A percentile compares a stretch with the other conserved stretches of the same genome.
Conservation (phyloP, 2,113 vertebrate genomes). For the Corydoras maculifer region DNA sequence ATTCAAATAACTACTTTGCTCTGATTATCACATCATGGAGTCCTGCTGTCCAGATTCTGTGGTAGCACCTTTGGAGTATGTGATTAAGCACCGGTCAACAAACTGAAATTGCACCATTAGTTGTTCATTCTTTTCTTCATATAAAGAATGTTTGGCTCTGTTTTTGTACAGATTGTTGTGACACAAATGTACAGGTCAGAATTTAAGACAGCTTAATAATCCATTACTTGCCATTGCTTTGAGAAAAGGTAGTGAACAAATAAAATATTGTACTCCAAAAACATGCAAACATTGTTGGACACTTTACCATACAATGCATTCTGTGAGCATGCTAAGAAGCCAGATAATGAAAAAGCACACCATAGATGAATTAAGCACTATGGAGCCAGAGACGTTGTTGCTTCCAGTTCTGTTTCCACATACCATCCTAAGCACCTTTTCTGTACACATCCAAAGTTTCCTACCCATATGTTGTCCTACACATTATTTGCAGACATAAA, state of each 20-base stretch:
- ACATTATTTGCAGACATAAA: constrained; percentile 50
- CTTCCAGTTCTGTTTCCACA: constrained; percentile 36
- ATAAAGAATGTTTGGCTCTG: constrained; percentile 47
- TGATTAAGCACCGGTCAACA: constrained; percentile 67
- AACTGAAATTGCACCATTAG: constrained; percentile 57
- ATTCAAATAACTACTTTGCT: constrained; percentile 55
- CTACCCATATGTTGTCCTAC: constrained; percentile 35
- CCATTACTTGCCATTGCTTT: constrained; percentile 57
- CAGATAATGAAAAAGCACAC: constrained; percentile 46
- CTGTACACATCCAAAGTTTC: constrained; percentile 34
- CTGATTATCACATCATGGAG: constrained; percentile 49
- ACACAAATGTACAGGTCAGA: constrained; percentile 53
- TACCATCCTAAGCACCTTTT: constrained; percentile 46
- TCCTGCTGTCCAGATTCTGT: constrained; percentile 52
- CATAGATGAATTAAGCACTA: constrained; percentile 42
- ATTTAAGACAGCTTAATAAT: constrained; percentile 49
- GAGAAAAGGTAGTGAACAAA: constrained; percentile 48
- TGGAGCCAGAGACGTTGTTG: constrained; percentile 23
- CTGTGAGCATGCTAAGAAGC: constrained; percentile 59
- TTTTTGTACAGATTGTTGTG: constrained; percentile 43
- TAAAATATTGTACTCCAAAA: constrained; percentile 35
- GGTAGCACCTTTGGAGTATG: constrained; percentile 68
- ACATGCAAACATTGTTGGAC: constrained; percentile 59
- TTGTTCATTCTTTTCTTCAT: constrained; percentile 31
- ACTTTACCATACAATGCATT: constrained; percentile 55